Evolutionary conservation across 2,113 vertebrate genomes (phyloP).

Genomic region (Hydrolagus affinis): DNA sequence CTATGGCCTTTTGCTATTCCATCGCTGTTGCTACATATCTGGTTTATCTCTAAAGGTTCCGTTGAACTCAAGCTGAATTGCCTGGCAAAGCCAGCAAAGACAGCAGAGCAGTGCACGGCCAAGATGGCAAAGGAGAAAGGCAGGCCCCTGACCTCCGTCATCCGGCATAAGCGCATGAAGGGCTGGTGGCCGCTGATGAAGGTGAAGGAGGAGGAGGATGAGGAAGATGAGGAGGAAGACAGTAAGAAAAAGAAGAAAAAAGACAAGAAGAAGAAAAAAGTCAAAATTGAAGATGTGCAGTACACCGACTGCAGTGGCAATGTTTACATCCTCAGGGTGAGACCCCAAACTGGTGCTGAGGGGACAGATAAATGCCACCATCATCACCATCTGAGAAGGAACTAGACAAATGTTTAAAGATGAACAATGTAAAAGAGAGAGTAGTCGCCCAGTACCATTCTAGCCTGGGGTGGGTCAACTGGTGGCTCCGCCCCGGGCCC

Average conservation of each 20-base stretch:
- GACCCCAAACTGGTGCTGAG: constrained; percentile 1
- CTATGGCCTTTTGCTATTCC: no score
- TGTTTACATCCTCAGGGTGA: constrained; percentile 69
- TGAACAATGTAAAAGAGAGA: no score
- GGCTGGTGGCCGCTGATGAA: constrained; percentile 89
- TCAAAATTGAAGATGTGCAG: constrained; percentile 65
- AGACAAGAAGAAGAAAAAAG: constrained; percentile 54
- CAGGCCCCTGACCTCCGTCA: constrained; percentile 73
- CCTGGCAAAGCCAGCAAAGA: constrained; percentile 74
- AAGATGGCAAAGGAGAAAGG: constrained; percentile 70
- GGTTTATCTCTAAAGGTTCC: constrained; percentile 53
- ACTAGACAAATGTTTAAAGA: no score
- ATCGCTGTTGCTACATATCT: no score
- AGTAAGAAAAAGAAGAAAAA: constrained; percentile 48
- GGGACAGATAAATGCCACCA: no score
- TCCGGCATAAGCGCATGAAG: constrained; percentile 72
- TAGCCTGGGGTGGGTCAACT: no score
- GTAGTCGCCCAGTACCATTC: no score
- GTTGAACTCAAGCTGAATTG: constrained; percentile 73
- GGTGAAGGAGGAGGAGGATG: constrained; percentile 64
- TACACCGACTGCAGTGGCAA: constrained; percentile 68
- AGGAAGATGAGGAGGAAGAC: constrained; percentile 64
- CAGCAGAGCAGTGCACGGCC: constrained; percentile 63
- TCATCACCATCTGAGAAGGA: no score
- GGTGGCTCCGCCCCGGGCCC: no score